Conservation (phyloP, 2,113 vertebrate genomes). For the Murina feae region DNA sequence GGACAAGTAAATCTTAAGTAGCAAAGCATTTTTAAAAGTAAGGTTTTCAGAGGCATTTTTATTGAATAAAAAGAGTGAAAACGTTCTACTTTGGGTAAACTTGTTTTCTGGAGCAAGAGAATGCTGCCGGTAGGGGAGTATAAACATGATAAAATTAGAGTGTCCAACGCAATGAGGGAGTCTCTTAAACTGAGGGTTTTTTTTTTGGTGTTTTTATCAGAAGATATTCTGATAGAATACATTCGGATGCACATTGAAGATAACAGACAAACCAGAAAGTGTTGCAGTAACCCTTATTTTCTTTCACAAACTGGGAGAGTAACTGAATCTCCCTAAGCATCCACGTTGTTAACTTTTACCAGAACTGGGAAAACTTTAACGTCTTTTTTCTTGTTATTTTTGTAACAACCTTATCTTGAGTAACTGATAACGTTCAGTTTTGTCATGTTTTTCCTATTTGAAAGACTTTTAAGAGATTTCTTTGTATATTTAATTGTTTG, state of each 20-base stretch:
- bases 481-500: not conserved
- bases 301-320: not conserved
- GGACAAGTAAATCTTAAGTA: not conserved
- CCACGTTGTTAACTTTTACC: not conserved
- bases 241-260: not conserved
- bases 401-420: not conserved
- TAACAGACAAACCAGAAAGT: not conserved
- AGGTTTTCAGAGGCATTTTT: constrained; percentile 5
- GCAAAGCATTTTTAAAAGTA: not conserved
- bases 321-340: not conserved
- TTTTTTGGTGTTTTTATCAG: not conserved
- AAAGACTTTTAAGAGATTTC: not conserved
- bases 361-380: not conserved
- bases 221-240: not conserved
- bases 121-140: not conserved
- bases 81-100: not conserved
- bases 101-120: constrained; percentile 9
- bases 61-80: not conserved
- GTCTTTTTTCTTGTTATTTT: not conserved
- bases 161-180: not conserved
- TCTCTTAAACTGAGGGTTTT: not conserved
- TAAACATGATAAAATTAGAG: not conserved
- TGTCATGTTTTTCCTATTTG: not conserved
- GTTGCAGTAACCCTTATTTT: not conserved
- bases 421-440: not conserved